Percentiles rank a stretch among this genome's conserved stretches.
phyloP scores from a whole-genome alignment of 2,797 vertebrate genomes.

The Lagorchestes hirsutus region DNA sequence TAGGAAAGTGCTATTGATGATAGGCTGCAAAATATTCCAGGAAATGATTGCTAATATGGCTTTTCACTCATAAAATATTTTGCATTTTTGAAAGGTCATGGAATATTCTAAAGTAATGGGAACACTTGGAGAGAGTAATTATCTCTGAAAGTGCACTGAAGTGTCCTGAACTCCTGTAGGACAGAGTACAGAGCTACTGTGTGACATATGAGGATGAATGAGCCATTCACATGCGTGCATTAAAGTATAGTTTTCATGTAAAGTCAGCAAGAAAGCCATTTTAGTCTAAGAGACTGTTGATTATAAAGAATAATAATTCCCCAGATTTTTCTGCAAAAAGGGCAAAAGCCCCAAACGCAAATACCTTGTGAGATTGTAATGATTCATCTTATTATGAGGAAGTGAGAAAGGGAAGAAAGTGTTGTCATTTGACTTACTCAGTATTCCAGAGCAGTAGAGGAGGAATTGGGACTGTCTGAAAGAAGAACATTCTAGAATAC shows the following conservation, averaged over 20 bases:
- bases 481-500: not conserved
- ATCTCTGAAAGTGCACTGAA: not conserved
- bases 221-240: not conserved
- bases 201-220: not conserved
- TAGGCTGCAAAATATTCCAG: conserved; percentile 29
- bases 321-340: not conserved
- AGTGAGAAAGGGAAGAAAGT: not conserved
- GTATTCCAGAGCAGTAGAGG: not conserved
- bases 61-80: not conserved
- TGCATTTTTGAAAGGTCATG: not conserved
- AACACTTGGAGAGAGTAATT: not conserved
- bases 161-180: not conserved
- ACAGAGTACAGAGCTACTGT: not conserved
- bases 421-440: not conserved
- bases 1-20: not conserved
- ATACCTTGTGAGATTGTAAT: not conserved
- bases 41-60: not conserved
- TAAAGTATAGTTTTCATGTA: not conserved
- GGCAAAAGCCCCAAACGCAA: not conserved
- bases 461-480: not conserved
- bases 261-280: not conserved
- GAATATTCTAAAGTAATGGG: not conserved
- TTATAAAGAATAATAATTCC: not conserved
- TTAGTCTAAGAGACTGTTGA: not conserved
- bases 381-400: not conserved